Base-by-base conservation (phyloP, 92 coral and sea anemone genomes). In the Epizoanthus rinbou region DNA sequence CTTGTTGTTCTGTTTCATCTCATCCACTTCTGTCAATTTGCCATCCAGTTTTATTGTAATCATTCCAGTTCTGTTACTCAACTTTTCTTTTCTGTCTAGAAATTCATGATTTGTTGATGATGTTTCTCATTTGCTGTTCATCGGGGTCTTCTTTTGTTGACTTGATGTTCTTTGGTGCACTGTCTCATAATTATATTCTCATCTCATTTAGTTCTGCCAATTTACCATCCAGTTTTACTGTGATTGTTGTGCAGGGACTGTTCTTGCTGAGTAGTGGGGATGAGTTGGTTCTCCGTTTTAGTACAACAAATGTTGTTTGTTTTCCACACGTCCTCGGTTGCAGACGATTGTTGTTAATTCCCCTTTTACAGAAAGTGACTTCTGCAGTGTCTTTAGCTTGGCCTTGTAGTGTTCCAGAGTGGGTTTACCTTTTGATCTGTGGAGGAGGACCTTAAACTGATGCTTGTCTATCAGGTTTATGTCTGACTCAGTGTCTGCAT, bases 51-150 rank as follows among this genome's bases (percentile, higher is more conserved):
- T 28, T 28, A 28, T 28, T 28, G 31, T 28, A 28, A 0, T 28
- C 31, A 28, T 28, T 28, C 31, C 31, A 28, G 31, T 28, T 28
- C 31, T 28, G 31, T n/a, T n/a, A n/a, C n/a, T n/a, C n/a, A n/a
- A n/a, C n/a, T n/a, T n/a, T n/a, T n/a, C n/a, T n/a, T n/a, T n/a
- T n/a, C n/a, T n/a, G n/a, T n/a, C n/a, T n/a, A n/a, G 70, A 69
- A 92, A 86, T 43, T 56, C 62, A 73, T 89, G 69, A n/a, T n/a
- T n/a, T n/a, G n/a, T n/a, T n/a, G n/a, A n/a, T n/a, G 37, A 43
- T 43, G 50, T 43, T 43, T 65, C 71, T 65, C 39, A 23, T 65
- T 4, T 65, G 71, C 25, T 65, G 71, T 65, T 65, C 18, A 3
- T 65, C 25, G 71, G 45, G 47, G 45, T 8, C 18, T 65, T 65